Evolutionary conservation across 2,797 vertebrate species (phyloP).

Genomic region (Dallia pectoralis): DNA sequence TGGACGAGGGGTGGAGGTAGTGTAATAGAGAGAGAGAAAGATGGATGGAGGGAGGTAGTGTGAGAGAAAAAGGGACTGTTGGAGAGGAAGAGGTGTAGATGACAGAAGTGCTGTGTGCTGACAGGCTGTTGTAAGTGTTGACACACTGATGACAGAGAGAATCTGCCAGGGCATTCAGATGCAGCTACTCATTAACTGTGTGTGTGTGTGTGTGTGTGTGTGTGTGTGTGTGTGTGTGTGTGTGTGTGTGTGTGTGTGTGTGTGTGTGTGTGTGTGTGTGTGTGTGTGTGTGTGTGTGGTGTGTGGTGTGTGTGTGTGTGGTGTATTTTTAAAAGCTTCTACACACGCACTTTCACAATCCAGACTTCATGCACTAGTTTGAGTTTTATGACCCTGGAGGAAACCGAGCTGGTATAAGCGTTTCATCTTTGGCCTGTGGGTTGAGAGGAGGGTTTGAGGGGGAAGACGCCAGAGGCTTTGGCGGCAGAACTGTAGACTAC

Average conservation of each 20-base stretch:
- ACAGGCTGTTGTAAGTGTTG: slow-evolving; percentile 48
- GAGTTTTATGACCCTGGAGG: slow-evolving; percentile 42
- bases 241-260: slow-evolving; percentile 19
- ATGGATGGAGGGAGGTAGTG: not conserved
- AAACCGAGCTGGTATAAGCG: slow-evolving; percentile 28
- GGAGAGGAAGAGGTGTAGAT: too few species aligned
- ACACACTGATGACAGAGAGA: slow-evolving; percentile 55
- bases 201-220: slow-evolving; percentile 33
- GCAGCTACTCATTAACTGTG: slow-evolving; percentile 51
- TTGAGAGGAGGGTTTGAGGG: slow-evolving; percentile 13
- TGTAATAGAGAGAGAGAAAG: slow-evolving; percentile 10
- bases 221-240: slow-evolving; percentile 34
- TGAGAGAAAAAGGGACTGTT: not conserved
- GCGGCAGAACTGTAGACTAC: not conserved
- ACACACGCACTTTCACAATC: too few species aligned
- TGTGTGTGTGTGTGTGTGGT: slow-evolving; percentile 15
- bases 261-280: slow-evolving; percentile 17
- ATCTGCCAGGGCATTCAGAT: slow-evolving; percentile 21
- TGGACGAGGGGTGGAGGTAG: not conserved
- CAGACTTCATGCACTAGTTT: slow-evolving; percentile 22
- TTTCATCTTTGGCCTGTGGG: slow-evolving; percentile 43
- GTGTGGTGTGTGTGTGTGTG: slow-evolving; percentile 38
- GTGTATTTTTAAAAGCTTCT: not conserved
- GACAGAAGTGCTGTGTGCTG: not conserved
- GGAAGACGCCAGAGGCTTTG: not conserved